These are phyloP conservation scores for Popillia japonica DNA, from an alignment of 1,140 invertebrate genomes.

Conservation along the genomic window DNA sequence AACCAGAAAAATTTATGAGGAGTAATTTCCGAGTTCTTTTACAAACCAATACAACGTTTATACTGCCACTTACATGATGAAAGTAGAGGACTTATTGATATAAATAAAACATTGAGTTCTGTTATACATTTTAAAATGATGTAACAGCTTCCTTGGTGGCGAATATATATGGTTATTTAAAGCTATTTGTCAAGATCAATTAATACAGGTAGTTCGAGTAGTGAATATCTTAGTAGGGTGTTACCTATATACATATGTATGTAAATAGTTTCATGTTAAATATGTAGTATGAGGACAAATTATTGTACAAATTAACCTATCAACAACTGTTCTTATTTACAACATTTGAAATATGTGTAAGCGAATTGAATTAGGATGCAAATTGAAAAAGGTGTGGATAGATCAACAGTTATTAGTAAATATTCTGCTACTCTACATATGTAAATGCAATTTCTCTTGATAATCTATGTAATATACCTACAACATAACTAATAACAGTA, in stretches of 20 bases:
- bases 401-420: background rate
- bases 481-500: no score
- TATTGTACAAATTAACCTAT: conserved; percentile 15
- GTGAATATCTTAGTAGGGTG: background rate
- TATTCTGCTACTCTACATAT: background rate
- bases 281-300: conserved; percentile 10
- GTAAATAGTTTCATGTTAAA: conserved; percentile 19
- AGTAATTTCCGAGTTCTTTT: background rate
- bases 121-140: conserved; percentile 20
- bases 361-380: conserved; percentile 25
- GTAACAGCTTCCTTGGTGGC: conserved; percentile 26
- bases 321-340: background rate
- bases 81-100: conserved; percentile 3
- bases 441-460: background rate
- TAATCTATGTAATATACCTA: no score
- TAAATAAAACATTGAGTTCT: conserved; percentile 11
- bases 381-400: conserved; percentile 30
- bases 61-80: background rate
- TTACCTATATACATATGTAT: conserved; percentile 5
- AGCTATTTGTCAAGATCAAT: conserved; percentile 25
- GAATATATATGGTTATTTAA: conserved; percentile 23
- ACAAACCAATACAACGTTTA: background rate
- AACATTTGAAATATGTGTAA: background rate
- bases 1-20: background rate
- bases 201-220: conserved; percentile 15